Evolutionary conservation across 2,888 invertebrate species (phyloP).

Genomic region (Scaptodrosophila latifasciaeformis): DNA sequence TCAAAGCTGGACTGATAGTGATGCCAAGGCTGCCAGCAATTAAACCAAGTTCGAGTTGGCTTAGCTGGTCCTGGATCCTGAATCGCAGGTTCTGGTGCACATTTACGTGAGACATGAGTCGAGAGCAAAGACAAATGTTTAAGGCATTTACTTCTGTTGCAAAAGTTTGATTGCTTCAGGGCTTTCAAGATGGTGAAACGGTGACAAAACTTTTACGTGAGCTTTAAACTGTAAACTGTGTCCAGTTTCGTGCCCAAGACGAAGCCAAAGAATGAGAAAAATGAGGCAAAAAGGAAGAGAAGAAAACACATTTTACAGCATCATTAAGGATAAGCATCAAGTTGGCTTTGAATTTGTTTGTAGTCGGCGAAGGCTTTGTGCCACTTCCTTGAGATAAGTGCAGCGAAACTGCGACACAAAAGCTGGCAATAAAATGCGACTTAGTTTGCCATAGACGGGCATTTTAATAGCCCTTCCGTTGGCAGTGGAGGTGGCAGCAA

Average conservation of each 20-base stretch:
- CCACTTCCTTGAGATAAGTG: constrained; percentile 53
- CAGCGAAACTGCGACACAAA: constrained; percentile 23
- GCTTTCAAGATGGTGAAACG: neutral
- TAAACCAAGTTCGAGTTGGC: constrained; percentile 29
- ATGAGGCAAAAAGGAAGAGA: neutral
- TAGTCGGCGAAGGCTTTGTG: constrained; percentile 42
- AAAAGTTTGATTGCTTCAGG: constrained; percentile 50
- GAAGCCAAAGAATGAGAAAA: neutral
- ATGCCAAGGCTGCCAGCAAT: constrained; percentile 35
- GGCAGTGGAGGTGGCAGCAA: constrained; percentile 21
- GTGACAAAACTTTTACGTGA: constrained; percentile 40
- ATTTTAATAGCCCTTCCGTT: constrained; percentile 25
- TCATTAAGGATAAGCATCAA: constrained; percentile 74
- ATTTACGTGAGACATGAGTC: constrained; percentile 14
- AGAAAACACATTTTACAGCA: constrained; percentile 20
- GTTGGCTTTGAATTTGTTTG: constrained; percentile 70
- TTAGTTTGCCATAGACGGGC: constrained; percentile 24
- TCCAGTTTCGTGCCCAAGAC: neutral
- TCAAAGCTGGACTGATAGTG: too few relatives aligned
- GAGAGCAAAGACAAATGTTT: constrained; percentile 29
- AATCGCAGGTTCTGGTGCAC: too few relatives aligned
- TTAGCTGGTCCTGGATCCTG: too few relatives aligned
- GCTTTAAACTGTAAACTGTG: constrained; percentile 1
- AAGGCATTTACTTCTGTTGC: constrained; percentile 34
- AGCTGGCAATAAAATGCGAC: constrained; percentile 6